phyloP scores from a whole-genome alignment of 2,113 vertebrate species.

The Rhodinocichla rosea region DNA sequence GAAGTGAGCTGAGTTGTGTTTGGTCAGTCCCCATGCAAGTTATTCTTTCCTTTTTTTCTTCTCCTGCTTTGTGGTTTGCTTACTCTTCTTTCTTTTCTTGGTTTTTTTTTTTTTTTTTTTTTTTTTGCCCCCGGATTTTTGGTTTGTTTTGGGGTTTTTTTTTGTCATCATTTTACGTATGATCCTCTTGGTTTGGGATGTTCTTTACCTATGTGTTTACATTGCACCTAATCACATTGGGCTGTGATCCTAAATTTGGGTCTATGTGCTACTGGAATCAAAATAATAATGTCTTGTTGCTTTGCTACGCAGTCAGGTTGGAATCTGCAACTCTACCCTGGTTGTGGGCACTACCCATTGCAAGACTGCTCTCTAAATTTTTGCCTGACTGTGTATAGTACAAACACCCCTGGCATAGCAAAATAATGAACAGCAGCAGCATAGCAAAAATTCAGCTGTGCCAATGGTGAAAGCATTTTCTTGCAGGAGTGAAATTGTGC shows the following conservation, averaged over 20 bases:
- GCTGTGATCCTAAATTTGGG: background rate
- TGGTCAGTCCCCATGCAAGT: background rate
- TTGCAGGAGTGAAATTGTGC: background rate
- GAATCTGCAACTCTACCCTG: background rate
- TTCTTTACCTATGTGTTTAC: background rate
- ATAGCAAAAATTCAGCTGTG: background rate
- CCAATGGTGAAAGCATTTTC: background rate
- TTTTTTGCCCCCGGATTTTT: background rate
- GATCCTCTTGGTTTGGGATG: background rate
- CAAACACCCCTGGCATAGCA: background rate
- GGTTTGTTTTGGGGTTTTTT: background rate
- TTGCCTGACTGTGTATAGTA: background rate
- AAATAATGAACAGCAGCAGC: background rate
- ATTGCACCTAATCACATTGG: background rate
- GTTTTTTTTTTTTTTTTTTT: too few relatives aligned
- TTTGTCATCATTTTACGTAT: background rate
- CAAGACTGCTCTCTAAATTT: background rate
- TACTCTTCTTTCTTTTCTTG: background rate
- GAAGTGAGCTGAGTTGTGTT: background rate
- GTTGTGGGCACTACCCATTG: background rate
- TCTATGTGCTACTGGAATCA: background rate
- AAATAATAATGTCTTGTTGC: background rate
- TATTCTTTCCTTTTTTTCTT: background rate
- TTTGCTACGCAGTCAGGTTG: background rate
- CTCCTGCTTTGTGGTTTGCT: background rate